Evolutionary conservation across 2,888 invertebrate species (phyloP), one percentile per base, ranked within the genome.

Genomic region (Eupithecia exiguata): DNA sequence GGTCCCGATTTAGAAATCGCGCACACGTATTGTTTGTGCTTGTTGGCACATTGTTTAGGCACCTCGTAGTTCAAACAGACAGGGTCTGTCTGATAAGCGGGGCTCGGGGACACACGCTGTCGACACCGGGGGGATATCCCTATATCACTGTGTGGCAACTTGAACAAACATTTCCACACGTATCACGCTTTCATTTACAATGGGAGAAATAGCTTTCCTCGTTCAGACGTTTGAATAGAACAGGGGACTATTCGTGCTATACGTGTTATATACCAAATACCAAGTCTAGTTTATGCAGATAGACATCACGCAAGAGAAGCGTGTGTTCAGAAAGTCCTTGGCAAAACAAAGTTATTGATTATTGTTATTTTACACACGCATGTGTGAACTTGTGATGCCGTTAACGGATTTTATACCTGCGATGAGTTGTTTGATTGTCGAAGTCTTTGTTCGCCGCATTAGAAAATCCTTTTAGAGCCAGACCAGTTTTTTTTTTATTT

Each of bases 51-150:
- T 88, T 89, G 88, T 88, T 88, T 81, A 79, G 83, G 82, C 81
- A 84, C 83, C 85, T 84, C 84, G 84, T 83, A 83, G 84, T 80
- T 84, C 86, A 89, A 89, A 89, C 88, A 90, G 83, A 84, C 84
- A 83, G 78, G 82, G 88, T 84, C 82, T 87, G 83, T 73, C 84
- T 82, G 89, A 89, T 90, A 91, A 90, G 87, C 86, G 81, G 75
- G 75, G 38, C 83, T 83, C 79, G 76, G 83, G 80, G 84, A 83
- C 82, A 81, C 82, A 78, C 78, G 68, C 77, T 86, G 85, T 82
- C 84, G 82, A 83, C 84, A 86, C 82, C 75, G 71, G 74, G 78
- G 49, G 79, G 76, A 83, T 74, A 79, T 69, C 69, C 69, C 70
- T 72, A 76, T 78, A 76, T 79, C 78, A 77, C 71, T 74, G 72